These are phyloP conservation scores for Cosmopolites sordidus DNA, from an alignment of 2,888 invertebrate genomes.

Conservation along the genomic window DNA sequence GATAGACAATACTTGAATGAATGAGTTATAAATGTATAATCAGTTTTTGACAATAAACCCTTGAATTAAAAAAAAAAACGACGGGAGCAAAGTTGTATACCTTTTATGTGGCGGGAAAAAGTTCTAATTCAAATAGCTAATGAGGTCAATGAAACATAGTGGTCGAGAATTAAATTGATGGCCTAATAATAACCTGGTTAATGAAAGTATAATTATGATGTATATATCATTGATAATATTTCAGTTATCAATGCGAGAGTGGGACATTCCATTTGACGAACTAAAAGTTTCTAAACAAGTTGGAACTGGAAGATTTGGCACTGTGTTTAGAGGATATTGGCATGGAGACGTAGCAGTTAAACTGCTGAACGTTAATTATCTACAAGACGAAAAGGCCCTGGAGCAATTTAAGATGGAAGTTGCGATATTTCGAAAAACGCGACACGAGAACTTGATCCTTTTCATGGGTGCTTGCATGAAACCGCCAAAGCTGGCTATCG, in stretches of 20 bases:
- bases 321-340: conserved; percentile 91
- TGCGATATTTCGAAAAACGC: conserved; percentile 92
- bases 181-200: no score
- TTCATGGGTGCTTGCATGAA: conserved; percentile 99
- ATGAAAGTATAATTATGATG: no score
- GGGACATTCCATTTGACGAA: conserved; percentile 98
- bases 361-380: conserved; percentile 85
- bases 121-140: no score
- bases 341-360: conserved; percentile 98
- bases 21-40: no score
- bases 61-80: no score
- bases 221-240: no score
- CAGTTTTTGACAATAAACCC: no score
- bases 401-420: conserved; percentile 95
- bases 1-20: no score
- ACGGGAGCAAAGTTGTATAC: no score
- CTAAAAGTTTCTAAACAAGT: conserved; percentile 81
- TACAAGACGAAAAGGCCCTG: conserved; percentile 82
- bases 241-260: conserved; percentile 85
- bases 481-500: conserved; percentile 91
- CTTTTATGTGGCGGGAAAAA: no score
- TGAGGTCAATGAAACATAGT: no score
- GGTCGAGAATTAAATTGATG: no score
- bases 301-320: conserved; percentile 90
- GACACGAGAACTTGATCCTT: conserved; percentile 96